These are phyloP conservation scores for Octomys mimax DNA, from an alignment of 2,797 vertebrate species.

Conservation along the genomic window DNA sequence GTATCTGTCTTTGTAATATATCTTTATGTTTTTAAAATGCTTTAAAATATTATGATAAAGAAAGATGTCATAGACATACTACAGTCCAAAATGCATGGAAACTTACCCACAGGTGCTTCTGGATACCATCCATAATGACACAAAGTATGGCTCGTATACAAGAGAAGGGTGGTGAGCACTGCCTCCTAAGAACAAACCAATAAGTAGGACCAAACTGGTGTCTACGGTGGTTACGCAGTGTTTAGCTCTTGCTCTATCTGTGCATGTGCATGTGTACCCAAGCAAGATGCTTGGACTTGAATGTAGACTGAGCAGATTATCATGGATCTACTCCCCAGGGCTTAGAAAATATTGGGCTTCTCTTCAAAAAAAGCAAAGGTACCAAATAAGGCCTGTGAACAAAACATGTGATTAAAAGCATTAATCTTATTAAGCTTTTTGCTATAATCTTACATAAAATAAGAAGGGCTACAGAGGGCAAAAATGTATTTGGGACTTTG, in stretches of 20 bases:
- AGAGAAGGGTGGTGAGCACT: background rate
- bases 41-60: slow-evolving; percentile 35
- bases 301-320: slow-evolving; percentile 61
- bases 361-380: slow-evolving; percentile 60
- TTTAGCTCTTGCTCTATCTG: background rate
- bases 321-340: background rate
- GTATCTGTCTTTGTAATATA: background rate
- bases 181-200: slow-evolving; percentile 35
- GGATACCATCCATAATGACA: background rate
- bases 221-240: background rate
- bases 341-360: slow-evolving; percentile 61
- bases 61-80: background rate
- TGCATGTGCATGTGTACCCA: background rate
- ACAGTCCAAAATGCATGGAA: background rate
- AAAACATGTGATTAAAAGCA: slow-evolving; percentile 31
- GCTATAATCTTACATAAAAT: slow-evolving; percentile 29
- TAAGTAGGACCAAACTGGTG: background rate
- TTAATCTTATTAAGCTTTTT: slow-evolving; percentile 48
- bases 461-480: background rate
- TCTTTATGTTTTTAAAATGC: background rate
- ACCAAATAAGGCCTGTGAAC: slow-evolving; percentile 33
- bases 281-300: slow-evolving; percentile 43
- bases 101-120: background rate
- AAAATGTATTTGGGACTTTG: background rate
- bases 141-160: background rate